A percentile compares a stretch with the other conserved stretches of the same genome.
phyloP scores from a whole-genome alignment of 2,888 invertebrate species.

The Ariolimax columbianus region DNA sequence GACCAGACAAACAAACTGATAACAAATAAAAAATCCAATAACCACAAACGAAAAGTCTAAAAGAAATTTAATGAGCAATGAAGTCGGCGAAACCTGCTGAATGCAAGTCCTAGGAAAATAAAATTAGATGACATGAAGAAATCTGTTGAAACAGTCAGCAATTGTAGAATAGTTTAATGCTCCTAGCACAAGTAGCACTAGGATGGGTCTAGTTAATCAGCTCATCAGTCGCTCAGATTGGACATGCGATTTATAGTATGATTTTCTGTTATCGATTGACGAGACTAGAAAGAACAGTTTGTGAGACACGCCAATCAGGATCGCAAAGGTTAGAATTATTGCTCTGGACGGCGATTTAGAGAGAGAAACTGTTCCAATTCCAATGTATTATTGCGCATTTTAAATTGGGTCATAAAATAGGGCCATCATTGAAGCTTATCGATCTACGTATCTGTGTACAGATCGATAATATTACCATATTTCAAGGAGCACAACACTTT shows the following conservation, averaged over 20 bases:
- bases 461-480: conserved; percentile 3
- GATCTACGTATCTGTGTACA: neutral
- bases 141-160: too few species aligned
- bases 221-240: neutral
- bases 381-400: conserved; percentile 14
- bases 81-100: too few species aligned
- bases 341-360: neutral
- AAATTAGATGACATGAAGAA: too few species aligned
- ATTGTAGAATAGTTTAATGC: too few species aligned
- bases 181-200: neutral
- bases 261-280: neutral
- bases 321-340: neutral
- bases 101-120: too few species aligned
- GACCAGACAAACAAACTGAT: too few species aligned
- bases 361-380: conserved; percentile 8
- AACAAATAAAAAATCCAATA: too few species aligned
- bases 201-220: neutral
- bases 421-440: neutral
- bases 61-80: too few species aligned
- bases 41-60: too few species aligned
- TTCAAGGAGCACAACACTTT: neutral
- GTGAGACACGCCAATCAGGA: neutral
- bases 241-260: neutral
- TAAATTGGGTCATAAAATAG: conserved; percentile 24
- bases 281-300: neutral